A percentile compares a stretch with the other conserved stretches of the same genome.
These are phyloP conservation scores for Zophobas morio DNA, from an alignment of 1,140 invertebrate genomes.

Conservation along the genomic window DNA sequence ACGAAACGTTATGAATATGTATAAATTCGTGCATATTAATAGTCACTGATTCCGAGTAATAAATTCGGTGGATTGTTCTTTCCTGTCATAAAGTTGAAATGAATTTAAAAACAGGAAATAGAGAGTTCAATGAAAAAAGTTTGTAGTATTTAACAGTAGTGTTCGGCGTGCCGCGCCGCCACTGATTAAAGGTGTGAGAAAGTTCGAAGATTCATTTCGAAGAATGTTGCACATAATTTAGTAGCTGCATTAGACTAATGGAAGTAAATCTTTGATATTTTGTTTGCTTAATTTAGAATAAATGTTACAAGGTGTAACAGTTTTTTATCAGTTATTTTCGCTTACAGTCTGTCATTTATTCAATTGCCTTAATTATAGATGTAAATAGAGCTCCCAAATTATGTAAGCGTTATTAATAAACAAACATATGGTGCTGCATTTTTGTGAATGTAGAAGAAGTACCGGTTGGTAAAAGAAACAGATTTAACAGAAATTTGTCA, in stretches of 20 bases:
- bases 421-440: conserved; percentile 8
- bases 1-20: conserved; percentile 22
- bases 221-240: conserved; percentile 27
- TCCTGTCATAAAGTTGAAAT: conserved; percentile 23
- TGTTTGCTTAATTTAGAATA: conserved; percentile 38
- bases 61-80: conserved; percentile 18
- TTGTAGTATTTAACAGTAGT: not conserved
- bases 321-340: conserved; percentile 35
- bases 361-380: conserved; percentile 23
- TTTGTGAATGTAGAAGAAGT: not conserved
- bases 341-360: conserved; percentile 30
- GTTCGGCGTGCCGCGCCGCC: not conserved
- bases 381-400: conserved; percentile 31
- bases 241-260: not conserved
- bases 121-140: not conserved
- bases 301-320: conserved; percentile 32
- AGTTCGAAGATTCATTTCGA: conserved; percentile 6
- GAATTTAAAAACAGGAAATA: conserved; percentile 28
- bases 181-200: conserved; percentile 4
- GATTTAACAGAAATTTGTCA: conserved; percentile 10
- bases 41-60: conserved; percentile 9
- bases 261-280: conserved; percentile 12
- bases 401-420: conserved; percentile 21
- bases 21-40: conserved; percentile 24
- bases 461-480: no score